A percentile compares a stretch with the other conserved stretches of the same genome.
These are phyloP conservation scores for Ormyrus labotus DNA, from an alignment of 2,888 invertebrate species.

Conservation along the genomic window DNA sequence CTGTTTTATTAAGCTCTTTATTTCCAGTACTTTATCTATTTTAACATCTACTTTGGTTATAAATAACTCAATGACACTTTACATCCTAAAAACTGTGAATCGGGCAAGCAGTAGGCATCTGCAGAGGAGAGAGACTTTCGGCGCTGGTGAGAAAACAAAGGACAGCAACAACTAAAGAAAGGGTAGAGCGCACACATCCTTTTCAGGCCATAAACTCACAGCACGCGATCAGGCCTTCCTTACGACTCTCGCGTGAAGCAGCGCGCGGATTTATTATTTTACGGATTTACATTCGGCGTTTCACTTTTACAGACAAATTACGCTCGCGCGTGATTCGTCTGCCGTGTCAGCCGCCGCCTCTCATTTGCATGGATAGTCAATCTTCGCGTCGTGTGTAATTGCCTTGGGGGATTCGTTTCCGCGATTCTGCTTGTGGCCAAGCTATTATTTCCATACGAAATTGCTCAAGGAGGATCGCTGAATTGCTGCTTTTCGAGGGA, in stretches of 20 bases:
- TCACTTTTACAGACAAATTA: conserved; percentile 20
- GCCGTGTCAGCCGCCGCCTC: neutral
- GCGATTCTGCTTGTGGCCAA: too few relatives aligned
- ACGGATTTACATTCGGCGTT: neutral
- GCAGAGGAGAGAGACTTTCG: conserved; percentile 56
- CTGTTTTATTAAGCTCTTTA: too few relatives aligned
- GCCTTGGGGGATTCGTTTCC: too few relatives aligned
- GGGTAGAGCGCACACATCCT: conserved; percentile 40
- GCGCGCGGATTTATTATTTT: neutral
- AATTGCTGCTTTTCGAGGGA: too few relatives aligned
- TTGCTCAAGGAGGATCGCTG: too few relatives aligned
- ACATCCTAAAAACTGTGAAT: conserved; percentile 69
- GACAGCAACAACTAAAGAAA: conserved; percentile 23
- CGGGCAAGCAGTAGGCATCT: conserved; percentile 60
- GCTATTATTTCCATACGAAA: too few relatives aligned
- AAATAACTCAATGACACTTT: too few relatives aligned
- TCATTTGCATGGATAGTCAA: neutral
- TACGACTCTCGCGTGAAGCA: neutral
- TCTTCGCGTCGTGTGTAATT: neutral
- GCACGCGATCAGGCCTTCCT: conserved; percentile 11
- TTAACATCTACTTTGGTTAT: too few relatives aligned
- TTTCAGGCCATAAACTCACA: conserved; percentile 67
- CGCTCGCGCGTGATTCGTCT: neutral
- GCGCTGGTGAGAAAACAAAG: conserved; percentile 59
- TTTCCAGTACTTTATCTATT: too few relatives aligned